A percentile compares a stretch with the other conserved stretches of the same genome.
These are phyloP conservation scores for Eristalis pertinax DNA, from an alignment of 2,888 invertebrate genomes.

Conservation along the genomic window DNA sequence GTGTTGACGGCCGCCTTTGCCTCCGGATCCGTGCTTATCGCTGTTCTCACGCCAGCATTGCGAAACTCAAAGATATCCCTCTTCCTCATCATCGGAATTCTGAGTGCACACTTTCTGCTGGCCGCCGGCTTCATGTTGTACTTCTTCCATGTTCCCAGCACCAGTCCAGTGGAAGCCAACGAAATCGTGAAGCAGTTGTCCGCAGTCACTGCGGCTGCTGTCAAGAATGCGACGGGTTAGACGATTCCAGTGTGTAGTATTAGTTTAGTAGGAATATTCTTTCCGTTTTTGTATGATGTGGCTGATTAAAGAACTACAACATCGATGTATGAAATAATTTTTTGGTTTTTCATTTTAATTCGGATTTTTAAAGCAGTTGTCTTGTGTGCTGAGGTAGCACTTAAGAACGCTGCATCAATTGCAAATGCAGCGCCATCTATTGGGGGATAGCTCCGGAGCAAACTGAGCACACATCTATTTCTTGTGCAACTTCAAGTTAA, in stretches of 20 bases:
- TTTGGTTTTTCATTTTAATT: neutral
- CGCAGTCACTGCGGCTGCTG: neutral
- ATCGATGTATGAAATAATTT: neutral
- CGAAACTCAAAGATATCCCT: constrained; percentile 86
- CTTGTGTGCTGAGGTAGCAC: neutral
- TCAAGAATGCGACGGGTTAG: constrained; percentile 17
- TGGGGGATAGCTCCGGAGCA: neutral
- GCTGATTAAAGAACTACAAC: neutral
- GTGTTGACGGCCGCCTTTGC: constrained; percentile 90
- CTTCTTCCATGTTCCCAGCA: constrained; percentile 86
- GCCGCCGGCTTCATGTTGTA: constrained; percentile 94
- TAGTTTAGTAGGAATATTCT: neutral
- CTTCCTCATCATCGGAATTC: constrained; percentile 85
- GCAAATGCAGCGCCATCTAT: neutral
- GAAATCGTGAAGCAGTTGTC: constrained; percentile 43
- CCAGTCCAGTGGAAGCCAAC: constrained; percentile 27
- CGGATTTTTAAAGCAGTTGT: no score
- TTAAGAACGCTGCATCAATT: neutral
- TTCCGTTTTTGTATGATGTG: neutral
- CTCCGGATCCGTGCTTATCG: constrained; percentile 92
- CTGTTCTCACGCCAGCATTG: constrained; percentile 90
- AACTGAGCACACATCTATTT: neutral
- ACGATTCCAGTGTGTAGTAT: neutral
- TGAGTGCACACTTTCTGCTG: constrained; percentile 90
- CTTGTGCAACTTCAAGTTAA: neutral